phyloP scores from a whole-genome alignment of 2,797 vertebrate genomes.

The Sebastes iracundus region DNA sequence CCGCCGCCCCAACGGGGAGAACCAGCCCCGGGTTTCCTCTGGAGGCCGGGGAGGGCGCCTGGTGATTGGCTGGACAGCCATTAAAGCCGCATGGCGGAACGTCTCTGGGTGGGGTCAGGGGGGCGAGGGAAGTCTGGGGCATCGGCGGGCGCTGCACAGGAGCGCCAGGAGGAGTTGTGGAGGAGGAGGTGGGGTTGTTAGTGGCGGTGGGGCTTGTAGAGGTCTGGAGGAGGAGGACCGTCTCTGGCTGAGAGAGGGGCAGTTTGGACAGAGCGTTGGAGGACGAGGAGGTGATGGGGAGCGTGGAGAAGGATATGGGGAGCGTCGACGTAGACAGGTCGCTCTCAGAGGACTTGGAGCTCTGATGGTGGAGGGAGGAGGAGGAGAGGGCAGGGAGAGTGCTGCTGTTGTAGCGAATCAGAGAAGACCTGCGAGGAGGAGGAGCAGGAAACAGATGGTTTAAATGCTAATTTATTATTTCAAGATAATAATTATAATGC shows the following conservation, averaged over 20 bases:
- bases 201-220: constrained; percentile 20
- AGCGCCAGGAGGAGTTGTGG: constrained; percentile 52
- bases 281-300: constrained; percentile 56
- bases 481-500: neutral
- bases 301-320: constrained; percentile 58
- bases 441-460: neutral
- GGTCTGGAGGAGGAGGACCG: constrained; percentile 34
- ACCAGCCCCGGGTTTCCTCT: constrained; percentile 46
- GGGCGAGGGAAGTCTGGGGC: constrained; percentile 68
- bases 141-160: constrained; percentile 58
- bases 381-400: constrained; percentile 76
- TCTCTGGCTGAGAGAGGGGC: constrained; percentile 66
- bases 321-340: constrained; percentile 77
- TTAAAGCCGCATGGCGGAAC: constrained; percentile 76
- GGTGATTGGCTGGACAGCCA: constrained; percentile 74
- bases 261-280: constrained; percentile 63
- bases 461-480: neutral
- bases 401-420: constrained; percentile 81
- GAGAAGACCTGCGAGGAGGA: constrained; percentile 69
- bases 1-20: constrained; percentile 37
- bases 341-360: constrained; percentile 83
- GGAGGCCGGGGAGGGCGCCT: constrained; percentile 13
- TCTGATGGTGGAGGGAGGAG: constrained; percentile 68
- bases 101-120: constrained; percentile 56
- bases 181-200: constrained; percentile 24